Evolutionary conservation across 2,888 invertebrate species (phyloP).

Genomic region (Tridacna crocea): DNA sequence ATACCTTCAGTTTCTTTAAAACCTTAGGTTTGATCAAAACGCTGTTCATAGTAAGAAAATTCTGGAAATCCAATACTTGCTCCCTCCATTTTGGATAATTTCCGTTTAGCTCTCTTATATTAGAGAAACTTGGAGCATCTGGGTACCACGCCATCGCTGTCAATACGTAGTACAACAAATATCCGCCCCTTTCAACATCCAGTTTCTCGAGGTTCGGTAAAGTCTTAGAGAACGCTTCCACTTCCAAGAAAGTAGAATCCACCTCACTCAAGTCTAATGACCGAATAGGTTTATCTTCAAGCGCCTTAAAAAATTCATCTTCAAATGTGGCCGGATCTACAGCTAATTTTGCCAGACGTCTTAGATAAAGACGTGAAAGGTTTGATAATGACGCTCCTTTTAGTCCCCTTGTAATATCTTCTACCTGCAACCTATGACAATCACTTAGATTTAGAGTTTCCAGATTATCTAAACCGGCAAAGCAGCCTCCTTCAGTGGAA

Average conservation of each 20-base stretch:
- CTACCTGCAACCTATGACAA: neutral
- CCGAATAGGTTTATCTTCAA: neutral
- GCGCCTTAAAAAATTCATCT: neutral
- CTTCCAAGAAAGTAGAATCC: neutral
- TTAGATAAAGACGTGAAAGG: neutral
- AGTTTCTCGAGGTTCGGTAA: neutral
- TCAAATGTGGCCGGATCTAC: neutral
- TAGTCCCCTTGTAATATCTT: neutral
- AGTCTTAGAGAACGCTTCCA: neutral
- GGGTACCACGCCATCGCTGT: neutral
- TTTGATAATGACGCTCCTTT: neutral
- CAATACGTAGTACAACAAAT: neutral
- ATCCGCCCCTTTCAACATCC: neutral
- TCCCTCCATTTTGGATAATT: neutral
- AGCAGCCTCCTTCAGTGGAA: neutral
- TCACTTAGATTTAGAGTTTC: neutral
- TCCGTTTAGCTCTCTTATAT: neutral
- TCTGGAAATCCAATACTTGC: neutral
- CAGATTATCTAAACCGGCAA: neutral
- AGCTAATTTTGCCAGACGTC: neutral
- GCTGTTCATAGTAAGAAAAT: neutral
- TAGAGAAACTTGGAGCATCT: neutral
- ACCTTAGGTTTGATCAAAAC: neutral
- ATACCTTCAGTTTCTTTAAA: neutral
- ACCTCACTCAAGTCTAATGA: neutral